These are phyloP conservation scores for Pandemis corylana DNA, from an alignment of 2,888 invertebrate genomes.

Conservation along the genomic window DNA sequence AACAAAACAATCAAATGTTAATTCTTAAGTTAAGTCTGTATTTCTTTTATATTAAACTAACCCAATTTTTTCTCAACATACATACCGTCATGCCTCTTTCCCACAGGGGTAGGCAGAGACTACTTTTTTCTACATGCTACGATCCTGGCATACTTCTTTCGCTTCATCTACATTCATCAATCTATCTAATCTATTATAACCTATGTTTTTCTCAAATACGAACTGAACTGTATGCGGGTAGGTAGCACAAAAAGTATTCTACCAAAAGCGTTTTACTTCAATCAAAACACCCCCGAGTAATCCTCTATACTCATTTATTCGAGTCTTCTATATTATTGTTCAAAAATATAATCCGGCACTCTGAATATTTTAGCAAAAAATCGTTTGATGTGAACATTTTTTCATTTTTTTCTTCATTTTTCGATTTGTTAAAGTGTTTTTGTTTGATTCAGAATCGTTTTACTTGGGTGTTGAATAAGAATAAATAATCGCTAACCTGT, in stretches of 20 bases:
- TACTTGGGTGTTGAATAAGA: not conserved
- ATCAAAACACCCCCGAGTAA: conserved; percentile 13
- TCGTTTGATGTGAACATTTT: conserved; percentile 32
- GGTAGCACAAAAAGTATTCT: not conserved
- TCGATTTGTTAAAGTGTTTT: conserved; percentile 26
- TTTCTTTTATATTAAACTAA: too few relatives aligned
- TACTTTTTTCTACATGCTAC: too few relatives aligned
- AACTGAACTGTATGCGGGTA: not conserved
- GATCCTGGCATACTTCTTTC: too few relatives aligned
- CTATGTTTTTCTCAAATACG: too few relatives aligned
- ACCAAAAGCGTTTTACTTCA: conserved; percentile 19
- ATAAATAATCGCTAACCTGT: not conserved
- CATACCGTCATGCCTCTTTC: too few relatives aligned
- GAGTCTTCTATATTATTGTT: conserved; percentile 33
- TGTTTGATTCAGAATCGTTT: conserved; percentile 15
- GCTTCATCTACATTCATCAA: too few relatives aligned
- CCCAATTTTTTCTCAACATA: too few relatives aligned
- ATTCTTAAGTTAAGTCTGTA: too few relatives aligned
- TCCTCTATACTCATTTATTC: conserved; percentile 39
- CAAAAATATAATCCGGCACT: conserved; percentile 33
- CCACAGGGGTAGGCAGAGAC: too few relatives aligned
- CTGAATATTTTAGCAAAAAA: conserved; percentile 34
- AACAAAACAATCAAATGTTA: too few relatives aligned
- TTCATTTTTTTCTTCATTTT: not conserved
- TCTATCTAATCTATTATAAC: too few relatives aligned